Base-by-base conservation (phyloP, 2,797 vertebrate species). In the Crenuchus spilurus region DNA sequence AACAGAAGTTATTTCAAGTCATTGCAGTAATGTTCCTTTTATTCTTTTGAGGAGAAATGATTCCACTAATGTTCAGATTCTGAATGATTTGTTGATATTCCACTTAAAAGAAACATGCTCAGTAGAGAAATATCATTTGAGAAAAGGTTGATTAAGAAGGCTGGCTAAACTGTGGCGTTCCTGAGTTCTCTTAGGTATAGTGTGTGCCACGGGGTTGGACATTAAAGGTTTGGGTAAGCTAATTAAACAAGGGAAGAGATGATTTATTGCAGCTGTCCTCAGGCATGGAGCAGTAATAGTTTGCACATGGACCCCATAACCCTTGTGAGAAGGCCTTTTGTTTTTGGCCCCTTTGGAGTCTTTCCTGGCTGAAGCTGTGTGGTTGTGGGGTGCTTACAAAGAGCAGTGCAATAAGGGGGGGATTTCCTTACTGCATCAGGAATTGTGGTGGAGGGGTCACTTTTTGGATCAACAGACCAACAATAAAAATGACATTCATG, bases 291-390 rank as follows among this genome's bases (percentile, higher is more conserved):
- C 61, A 72, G 75, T 84, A 82, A 89, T 83, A 76, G 61, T 70
- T 84, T 76, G 58, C 83, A 87, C 60, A 64, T 80, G 84, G 64
- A 74, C 58, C 63, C n/a, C 18, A 63, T 69, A 6, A 70, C n/a
- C 67, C 72, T 48, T 9, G 24, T 39, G 35, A 86, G 64, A 78
- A 33, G 54, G 58, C 28, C 75, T 78, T 79, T 78, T 82, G 80
- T 75, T 42, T 62, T 35, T 55, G 11, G 41, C 74, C 54, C 69
- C 68, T 66, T 69, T 30, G 68, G 9, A 58, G 52, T 62, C 77
- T 72, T 54, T 80, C 46, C 49, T 60, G 58, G 37, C 24, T 1
- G n/a, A 42, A 61, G 4, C 16, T 11, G 6, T 69, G 51, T 66
- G 52, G 42, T 4, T n/a, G 26, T 11, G n/a, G 26, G 18, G 39